Base-by-base conservation (phyloP, 2,888 invertebrate genomes). In the Cynaeus angustus region DNA sequence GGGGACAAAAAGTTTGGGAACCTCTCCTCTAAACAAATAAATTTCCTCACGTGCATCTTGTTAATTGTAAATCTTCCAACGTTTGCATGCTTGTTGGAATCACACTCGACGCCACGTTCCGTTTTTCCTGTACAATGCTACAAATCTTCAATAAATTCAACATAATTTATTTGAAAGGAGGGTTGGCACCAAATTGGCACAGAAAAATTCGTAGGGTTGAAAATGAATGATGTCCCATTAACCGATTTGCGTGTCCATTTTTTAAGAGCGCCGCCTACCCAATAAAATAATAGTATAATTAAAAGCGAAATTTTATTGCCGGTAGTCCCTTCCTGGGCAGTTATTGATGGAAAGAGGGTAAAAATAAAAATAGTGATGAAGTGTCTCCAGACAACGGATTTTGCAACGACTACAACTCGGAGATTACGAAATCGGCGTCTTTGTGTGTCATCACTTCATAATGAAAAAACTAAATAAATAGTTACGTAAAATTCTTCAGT, bases 41-140 rank as follows among this genome's bases (percentile, higher is more conserved):
- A 41, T 38, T 37, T 9, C 59, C 45, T 59, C 59, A 59, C 59
- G 59, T 59, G 59, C 43, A 9, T 45, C 43, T 43, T 46, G 45
- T 28, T 59, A 59, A 59, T 59, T 59, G 45, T 59, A 59, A 59
- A 59, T 59, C 59, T 46, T 13, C 43, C 45, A 46, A 46, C 59
- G 46, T 59, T 59, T 33, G 59, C 45, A 59, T 45, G 59, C 30
- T 45, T 55, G 26, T 30, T 58, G 45, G 55, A 55, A 55, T 38
- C 21, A 14, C 21, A 21, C 56, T 56, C 41, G n/a, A 43, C 56
- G 28, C 43, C 59, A 45, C 45, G 59, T 59, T 59, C 59, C 30
- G 45, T 45, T 59, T 59, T 59, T 59, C 45, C 59, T 21, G 21
- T 21, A 21, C 21, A 21, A 21, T 13, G 58, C 58, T 28, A 58